Evolutionary conservation across 2,797 vertebrate genomes (phyloP).

Genomic region (Triplophysa bombifrons): DNA sequence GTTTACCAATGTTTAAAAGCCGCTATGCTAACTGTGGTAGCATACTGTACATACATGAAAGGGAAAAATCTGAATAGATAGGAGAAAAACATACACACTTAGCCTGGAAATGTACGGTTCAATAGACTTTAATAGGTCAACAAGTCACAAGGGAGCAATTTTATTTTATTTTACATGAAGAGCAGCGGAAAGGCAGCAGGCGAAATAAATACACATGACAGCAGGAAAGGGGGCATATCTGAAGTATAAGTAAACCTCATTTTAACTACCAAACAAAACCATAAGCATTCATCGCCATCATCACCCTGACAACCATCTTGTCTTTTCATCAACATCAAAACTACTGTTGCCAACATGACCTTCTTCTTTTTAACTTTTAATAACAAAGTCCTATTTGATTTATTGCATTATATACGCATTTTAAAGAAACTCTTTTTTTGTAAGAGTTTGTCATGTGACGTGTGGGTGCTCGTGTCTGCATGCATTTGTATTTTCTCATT

Average conservation of each 20-base stretch:
- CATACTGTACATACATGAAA: too few relatives aligned
- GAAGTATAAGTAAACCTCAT: constrained; percentile 62
- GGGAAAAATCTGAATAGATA: not conserved
- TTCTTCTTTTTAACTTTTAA: constrained; percentile 52
- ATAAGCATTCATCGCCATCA: constrained; percentile 23
- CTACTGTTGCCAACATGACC: constrained; percentile 38
- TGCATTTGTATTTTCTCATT: constrained; percentile 38
- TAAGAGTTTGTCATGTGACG: constrained; percentile 42
- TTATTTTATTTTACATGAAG: constrained; percentile 64
- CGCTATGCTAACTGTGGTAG: too few relatives aligned
- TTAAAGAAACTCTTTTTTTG: constrained; percentile 72
- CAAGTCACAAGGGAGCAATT: constrained; percentile 64
- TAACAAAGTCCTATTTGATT: constrained; percentile 74
- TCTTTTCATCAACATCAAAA: constrained; percentile 38
- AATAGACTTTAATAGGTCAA: constrained; percentile 75
- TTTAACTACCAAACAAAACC: constrained; percentile 49
- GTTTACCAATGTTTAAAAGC: too few relatives aligned
- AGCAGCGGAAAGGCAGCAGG: constrained; percentile 57
- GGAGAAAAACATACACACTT: not conserved
- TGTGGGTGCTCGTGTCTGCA: constrained; percentile 54
- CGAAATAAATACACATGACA: constrained; percentile 64
- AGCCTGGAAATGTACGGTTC: constrained; percentile 64
- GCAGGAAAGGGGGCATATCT: constrained; percentile 63
- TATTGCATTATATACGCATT: constrained; percentile 89
- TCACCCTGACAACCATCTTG: constrained; percentile 27